Evolutionary conservation across 2,113 vertebrate species (phyloP).

Genomic region (Uria aalge): DNA sequence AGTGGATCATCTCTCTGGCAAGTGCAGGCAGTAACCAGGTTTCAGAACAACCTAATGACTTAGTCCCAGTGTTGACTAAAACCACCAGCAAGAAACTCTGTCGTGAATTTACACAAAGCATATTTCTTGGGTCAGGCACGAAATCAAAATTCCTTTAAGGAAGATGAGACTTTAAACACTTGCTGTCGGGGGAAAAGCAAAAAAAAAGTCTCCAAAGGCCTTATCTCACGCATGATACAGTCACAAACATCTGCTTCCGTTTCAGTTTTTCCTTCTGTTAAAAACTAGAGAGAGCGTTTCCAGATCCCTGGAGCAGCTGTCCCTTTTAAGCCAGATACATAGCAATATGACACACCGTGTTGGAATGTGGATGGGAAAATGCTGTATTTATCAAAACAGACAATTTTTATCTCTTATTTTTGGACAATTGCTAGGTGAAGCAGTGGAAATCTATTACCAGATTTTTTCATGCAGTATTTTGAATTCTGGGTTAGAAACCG

Average conservation of each 20-base stretch:
- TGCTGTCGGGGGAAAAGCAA: background rate
- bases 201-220: constrained; percentile 13
- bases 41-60: constrained; percentile 36
- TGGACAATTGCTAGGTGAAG: background rate
- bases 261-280: constrained; percentile 54
- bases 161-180: constrained; percentile 58
- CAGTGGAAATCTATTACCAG: background rate
- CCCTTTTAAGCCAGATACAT: constrained; percentile 56
- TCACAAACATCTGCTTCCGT: constrained; percentile 56
- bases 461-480: background rate
- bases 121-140: constrained; percentile 54
- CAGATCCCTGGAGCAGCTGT: constrained; percentile 60
- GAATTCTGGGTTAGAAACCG: background rate
- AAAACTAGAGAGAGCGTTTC: constrained; percentile 54
- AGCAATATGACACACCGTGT: constrained; percentile 26
- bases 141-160: constrained; percentile 68
- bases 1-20: background rate
- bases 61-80: background rate
- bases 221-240: constrained; percentile 40
- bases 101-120: constrained; percentile 43
- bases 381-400: constrained; percentile 31
- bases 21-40: background rate
- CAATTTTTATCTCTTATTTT: background rate
- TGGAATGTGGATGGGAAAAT: constrained; percentile 22
- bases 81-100: constrained; percentile 9